A percentile compares a stretch with the other conserved stretches of the same genome.
phyloP scores from a whole-genome alignment of 2,888 invertebrate genomes.

The Melanotus villosus region DNA sequence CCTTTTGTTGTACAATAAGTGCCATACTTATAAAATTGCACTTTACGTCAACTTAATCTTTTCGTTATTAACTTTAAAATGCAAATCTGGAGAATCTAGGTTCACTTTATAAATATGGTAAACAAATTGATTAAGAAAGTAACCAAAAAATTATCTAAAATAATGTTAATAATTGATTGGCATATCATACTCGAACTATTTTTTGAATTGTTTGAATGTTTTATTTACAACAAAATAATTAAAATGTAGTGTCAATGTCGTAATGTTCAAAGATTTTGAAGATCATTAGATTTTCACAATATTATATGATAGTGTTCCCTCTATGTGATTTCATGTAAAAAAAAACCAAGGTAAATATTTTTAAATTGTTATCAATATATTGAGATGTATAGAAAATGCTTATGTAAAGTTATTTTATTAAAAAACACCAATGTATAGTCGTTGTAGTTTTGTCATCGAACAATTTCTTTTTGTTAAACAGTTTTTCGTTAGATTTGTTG shows the following conservation, averaged over 20 bases:
- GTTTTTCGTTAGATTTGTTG: slow-evolving; percentile 52
- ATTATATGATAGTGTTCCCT: slow-evolving; percentile 35
- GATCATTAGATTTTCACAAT: slow-evolving; percentile 19
- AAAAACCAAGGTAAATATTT: slow-evolving; percentile 33
- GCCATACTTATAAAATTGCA: slow-evolving; percentile 35
- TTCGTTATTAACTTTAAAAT: background rate
- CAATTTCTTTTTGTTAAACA: slow-evolving; percentile 3
- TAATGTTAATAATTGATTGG: slow-evolving; percentile 32
- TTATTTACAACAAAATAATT: slow-evolving; percentile 25
- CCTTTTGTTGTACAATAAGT: slow-evolving; percentile 45
- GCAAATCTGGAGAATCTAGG: background rate
- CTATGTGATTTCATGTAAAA: slow-evolving; percentile 45
- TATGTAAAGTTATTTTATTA: slow-evolving; percentile 23
- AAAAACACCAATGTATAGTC: slow-evolving; percentile 49
- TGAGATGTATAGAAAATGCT: slow-evolving; percentile 31
- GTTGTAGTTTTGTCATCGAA: slow-evolving; percentile 52
- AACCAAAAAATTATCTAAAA: background rate
- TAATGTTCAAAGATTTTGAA: slow-evolving; percentile 13
- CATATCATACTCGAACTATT: slow-evolving; percentile 35
- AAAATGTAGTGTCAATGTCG: slow-evolving; percentile 25
- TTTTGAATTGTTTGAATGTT: slow-evolving; percentile 20
- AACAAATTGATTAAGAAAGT: background rate
- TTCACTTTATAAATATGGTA: slow-evolving; percentile 32
- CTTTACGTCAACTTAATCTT: background rate
- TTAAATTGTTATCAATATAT: slow-evolving; percentile 30